A percentile compares a stretch with the other conserved stretches of the same genome.
phyloP scores from a whole-genome alignment of 2,888 invertebrate genomes.

The Galerucella calmariensis region DNA sequence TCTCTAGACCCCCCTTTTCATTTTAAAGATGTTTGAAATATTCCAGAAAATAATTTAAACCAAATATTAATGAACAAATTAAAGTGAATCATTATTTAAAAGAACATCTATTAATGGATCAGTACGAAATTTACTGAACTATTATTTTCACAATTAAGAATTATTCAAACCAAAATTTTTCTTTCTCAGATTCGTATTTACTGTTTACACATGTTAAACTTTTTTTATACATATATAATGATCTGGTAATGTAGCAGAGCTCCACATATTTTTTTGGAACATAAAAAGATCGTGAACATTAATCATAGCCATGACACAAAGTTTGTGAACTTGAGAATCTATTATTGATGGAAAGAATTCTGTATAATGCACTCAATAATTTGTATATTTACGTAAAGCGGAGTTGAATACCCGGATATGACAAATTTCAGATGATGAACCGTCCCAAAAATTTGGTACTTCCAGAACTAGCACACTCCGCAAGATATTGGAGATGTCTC shows the following conservation, averaged over 20 bases:
- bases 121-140: not conserved
- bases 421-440: no score
- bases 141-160: not conserved
- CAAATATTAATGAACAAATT: no score
- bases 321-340: slow-evolving; percentile 3
- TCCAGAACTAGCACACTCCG: no score
- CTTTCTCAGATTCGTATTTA: not conserved
- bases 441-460: no score
- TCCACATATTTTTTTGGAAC: slow-evolving; percentile 13
- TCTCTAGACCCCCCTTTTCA: no score
- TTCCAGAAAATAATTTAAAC: no score
- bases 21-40: no score
- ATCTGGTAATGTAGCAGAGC: not conserved
- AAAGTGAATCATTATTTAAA: no score
- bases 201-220: slow-evolving; percentile 1
- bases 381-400: not conserved
- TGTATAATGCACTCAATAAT: not conserved
- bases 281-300: not conserved
- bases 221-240: not conserved
- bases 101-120: no score
- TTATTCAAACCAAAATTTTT: not conserved
- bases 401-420: not conserved
- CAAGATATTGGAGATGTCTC: no score
- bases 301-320: slow-evolving; percentile 3
- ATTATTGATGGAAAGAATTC: not conserved